A percentile compares a stretch with the other conserved stretches of the same genome.
These are phyloP conservation scores for Mohoua ochrocephala DNA, from an alignment of 2,113 vertebrate genomes.

Conservation along the genomic window DNA sequence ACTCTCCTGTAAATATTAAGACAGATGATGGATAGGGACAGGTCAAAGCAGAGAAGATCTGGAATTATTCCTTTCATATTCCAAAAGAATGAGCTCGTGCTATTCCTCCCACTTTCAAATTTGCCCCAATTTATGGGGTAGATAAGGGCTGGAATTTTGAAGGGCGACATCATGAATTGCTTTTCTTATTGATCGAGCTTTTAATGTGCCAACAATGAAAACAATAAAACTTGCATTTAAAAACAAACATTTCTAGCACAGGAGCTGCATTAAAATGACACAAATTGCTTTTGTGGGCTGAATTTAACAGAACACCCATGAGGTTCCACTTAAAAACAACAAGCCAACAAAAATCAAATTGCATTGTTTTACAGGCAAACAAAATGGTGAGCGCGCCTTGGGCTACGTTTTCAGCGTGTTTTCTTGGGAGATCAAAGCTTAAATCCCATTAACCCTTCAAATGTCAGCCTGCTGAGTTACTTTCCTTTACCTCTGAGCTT, in stretches of 20 bases:
- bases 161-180: not conserved
- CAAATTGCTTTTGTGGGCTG: slow-evolving; percentile 66
- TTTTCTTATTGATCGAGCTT: slow-evolving; percentile 51
- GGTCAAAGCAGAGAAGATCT: not conserved
- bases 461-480: not conserved
- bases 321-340: slow-evolving; percentile 75
- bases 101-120: not conserved
- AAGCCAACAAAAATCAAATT: slow-evolving; percentile 70
- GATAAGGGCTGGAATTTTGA: slow-evolving; percentile 7
- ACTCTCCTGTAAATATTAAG: not conserved
- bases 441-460: slow-evolving; percentile 41
- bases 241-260: slow-evolving; percentile 58
- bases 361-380: slow-evolving; percentile 74
- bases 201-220: slow-evolving; percentile 56
- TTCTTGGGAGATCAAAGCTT: slow-evolving; percentile 65
- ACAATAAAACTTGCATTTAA: slow-evolving; percentile 60
- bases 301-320: slow-evolving; percentile 67
- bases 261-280: slow-evolving; percentile 57
- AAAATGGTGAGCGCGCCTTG: slow-evolving; percentile 68
- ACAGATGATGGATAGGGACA: not conserved
- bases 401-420: slow-evolving; percentile 65
- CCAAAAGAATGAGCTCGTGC: not conserved
- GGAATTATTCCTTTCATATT: not conserved
- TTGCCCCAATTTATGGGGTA: not conserved
- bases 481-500: not conserved